phyloP scores from a whole-genome alignment of 2,888 invertebrate species.

The Bugulina stolonifera region DNA sequence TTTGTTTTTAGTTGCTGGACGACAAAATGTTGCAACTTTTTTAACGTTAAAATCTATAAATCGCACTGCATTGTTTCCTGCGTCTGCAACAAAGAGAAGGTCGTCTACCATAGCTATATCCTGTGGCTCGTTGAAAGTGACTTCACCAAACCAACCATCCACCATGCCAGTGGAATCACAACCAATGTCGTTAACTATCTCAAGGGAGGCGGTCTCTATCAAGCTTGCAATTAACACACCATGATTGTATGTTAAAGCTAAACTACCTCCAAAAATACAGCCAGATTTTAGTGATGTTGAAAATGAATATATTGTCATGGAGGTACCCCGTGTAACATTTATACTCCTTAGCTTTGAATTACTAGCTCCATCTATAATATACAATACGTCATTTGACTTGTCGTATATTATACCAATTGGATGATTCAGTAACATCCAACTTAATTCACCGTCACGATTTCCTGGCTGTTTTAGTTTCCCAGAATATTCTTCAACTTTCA shows the following conservation, averaged over 20 bases:
- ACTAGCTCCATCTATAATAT: background rate
- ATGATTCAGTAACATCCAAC: no score
- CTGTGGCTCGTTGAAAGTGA: background rate
- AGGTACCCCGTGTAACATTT: no score
- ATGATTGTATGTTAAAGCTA: constrained; percentile 3
- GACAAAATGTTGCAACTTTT: background rate
- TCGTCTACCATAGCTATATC: background rate
- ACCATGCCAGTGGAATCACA: background rate
- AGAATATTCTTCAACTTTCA: background rate
- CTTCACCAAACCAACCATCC: constrained; percentile 1
- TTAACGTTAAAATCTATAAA: background rate
- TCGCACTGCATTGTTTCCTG: background rate
- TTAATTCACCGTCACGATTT: background rate
- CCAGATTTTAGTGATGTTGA: background rate
- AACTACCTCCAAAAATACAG: background rate
- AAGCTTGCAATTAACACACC: background rate
- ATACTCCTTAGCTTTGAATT: background rate
- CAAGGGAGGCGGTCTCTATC: background rate
- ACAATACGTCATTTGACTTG: background rate
- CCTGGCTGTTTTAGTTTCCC: background rate
- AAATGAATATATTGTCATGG: no score
- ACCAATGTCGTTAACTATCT: background rate
- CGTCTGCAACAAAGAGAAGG: background rate
- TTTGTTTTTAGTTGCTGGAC: no score
- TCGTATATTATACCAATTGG: background rate